Evolutionary conservation across 2,113 vertebrate genomes (phyloP).

Genomic region (Muscicapa adusta): DNA sequence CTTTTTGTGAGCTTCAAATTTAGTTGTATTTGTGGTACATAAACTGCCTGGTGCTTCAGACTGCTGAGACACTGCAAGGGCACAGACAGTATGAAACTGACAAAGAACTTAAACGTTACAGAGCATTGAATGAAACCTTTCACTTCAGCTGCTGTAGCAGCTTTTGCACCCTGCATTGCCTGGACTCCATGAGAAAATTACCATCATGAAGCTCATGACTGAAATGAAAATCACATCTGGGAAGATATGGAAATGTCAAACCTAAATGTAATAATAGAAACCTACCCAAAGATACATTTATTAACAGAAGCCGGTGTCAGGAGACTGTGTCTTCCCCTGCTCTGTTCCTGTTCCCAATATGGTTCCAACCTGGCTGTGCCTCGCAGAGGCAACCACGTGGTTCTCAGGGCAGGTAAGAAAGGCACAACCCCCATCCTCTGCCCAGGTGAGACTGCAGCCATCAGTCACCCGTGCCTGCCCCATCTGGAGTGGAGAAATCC

Average conservation of each 20-base stretch:
- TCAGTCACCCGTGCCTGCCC: accelerated
- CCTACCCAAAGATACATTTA: accelerated
- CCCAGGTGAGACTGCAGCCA: accelerated
- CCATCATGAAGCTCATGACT: accelerated
- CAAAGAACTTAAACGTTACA: too few relatives aligned
- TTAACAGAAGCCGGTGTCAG: not conserved
- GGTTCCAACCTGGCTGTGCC: not conserved
- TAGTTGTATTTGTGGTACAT: accelerated
- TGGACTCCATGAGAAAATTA: not conserved
- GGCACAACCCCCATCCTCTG: accelerated
- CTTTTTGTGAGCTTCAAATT: not conserved
- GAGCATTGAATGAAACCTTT: not conserved
- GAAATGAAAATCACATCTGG: not conserved
- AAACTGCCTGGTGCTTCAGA: not conserved
- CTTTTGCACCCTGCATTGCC: not conserved
- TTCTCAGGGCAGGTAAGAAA: not conserved
- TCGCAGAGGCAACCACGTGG: accelerated
- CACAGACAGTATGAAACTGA: not conserved
- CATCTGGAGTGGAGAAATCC: accelerated
- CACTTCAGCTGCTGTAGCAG: not conserved
- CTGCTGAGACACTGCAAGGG: not conserved
- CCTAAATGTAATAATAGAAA: not conserved
- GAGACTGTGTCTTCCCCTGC: not conserved
- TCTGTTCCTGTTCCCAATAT: not conserved
- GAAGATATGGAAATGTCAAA: not conserved